A percentile compares a stretch with the other conserved stretches of the same genome.
Conservation (phyloP, 2,888 invertebrate species). For the Lissonota sp. region DNA sequence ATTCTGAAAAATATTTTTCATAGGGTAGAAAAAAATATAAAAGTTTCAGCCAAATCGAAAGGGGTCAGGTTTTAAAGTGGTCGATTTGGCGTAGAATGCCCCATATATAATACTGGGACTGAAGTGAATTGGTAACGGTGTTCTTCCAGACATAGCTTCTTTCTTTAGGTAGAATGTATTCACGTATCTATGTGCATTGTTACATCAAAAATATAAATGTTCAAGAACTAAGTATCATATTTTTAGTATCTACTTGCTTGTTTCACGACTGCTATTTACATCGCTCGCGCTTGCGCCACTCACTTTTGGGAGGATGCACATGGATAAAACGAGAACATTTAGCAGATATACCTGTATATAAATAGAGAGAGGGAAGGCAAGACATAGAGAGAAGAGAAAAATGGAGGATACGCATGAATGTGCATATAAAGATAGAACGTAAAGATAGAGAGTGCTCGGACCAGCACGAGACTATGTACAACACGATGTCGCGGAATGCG, state of each 20-base stretch:
- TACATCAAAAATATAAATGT: no score
- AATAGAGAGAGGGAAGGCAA: background rate
- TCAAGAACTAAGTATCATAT: no score
- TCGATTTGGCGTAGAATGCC: no score
- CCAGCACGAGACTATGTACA: background rate
- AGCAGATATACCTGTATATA: no score
- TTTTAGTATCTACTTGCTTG: background rate
- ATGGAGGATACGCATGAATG: slow-evolving; percentile 17
- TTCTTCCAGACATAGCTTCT: background rate
- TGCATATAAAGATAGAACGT: slow-evolving; percentile 35
- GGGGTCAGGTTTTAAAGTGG: no score
- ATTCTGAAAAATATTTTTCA: no score
- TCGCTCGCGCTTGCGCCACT: background rate
- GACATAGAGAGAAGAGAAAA: slow-evolving; percentile 24
- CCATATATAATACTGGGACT: no score
- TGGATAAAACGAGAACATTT: no score
- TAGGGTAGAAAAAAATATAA: no score
- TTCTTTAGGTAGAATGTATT: background rate
- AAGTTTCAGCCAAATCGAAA: no score
- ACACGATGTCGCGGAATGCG: slow-evolving; percentile 24
- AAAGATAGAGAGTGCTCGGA: slow-evolving; percentile 17
- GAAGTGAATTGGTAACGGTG: background rate
- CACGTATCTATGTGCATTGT: background rate
- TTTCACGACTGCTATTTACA: slow-evolving; percentile 1
- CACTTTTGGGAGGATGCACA: background rate